These are phyloP conservation scores for Drosophila parvula DNA, from an alignment of 1,140 invertebrate genomes.

Conservation along the genomic window DNA sequence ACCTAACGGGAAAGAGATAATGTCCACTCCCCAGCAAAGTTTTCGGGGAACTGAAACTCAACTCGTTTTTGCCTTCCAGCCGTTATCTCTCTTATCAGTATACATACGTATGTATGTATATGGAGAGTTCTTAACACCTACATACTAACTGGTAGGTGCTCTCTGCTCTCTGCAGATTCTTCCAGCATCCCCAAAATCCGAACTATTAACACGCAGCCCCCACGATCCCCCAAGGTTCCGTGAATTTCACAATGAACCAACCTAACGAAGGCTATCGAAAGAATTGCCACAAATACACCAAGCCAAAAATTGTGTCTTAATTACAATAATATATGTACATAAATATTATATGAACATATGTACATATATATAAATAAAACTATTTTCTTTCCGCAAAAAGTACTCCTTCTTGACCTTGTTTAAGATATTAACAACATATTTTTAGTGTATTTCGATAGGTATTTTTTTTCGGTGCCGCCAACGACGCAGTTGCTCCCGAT, in stretches of 20 bases:
- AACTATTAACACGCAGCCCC: background rate
- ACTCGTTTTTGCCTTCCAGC: background rate
- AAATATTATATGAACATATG: too few relatives aligned
- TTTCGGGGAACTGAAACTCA: background rate
- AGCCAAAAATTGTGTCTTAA: background rate
- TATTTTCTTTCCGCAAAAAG: too few relatives aligned
- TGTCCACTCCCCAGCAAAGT: background rate
- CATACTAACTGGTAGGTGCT: background rate
- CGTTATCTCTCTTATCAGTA: constrained; percentile 7
- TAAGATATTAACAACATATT: background rate
- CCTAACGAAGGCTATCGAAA: constrained; percentile 30
- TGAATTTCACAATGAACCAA: constrained; percentile 41
- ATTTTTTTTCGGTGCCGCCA: constrained; percentile 13
- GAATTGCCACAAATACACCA: constrained; percentile 14
- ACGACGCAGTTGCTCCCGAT: constrained; percentile 44
- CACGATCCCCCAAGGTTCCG: background rate
- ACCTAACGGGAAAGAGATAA: background rate
- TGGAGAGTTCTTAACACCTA: background rate
- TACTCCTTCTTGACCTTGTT: background rate
- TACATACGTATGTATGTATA: too few relatives aligned
- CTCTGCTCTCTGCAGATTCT: constrained; percentile 21
- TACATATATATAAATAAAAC: too few relatives aligned
- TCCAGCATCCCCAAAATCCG: constrained; percentile 8
- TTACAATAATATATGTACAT: background rate
- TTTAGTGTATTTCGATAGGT: too few relatives aligned